Evolutionary conservation across 2,797 vertebrate genomes (phyloP), one percentile per base, ranked within the genome.

Genomic region (Myoxocephalus aenaeus): DNA sequence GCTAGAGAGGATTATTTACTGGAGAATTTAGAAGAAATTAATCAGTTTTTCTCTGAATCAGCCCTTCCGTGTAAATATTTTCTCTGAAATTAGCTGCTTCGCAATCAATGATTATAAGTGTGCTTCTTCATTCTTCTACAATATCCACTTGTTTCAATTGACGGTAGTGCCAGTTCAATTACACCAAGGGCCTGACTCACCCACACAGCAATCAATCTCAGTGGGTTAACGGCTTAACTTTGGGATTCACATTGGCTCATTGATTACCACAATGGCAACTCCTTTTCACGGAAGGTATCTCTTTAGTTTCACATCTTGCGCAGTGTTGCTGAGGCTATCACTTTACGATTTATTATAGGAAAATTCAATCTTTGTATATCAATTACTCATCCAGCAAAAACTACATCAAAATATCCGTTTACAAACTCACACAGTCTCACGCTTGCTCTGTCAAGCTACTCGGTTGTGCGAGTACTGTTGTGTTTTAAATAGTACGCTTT

Each of bases 171-270:
- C 34, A 57, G 8, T 75, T 75, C 25, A 36, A 48, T 50, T 73
- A 76, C 70, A 87, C 62, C 56, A 46, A 57, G 25, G 20, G 44
- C 48, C 53, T 40, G 57, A 75, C 74, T 77, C 48, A 66, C 32
- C 59, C 70, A 66, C 14, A 42, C 65, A 58, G 57, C 22, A 58
- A 29, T 75, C 22, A 58, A 29, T 75, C 22, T n/a, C 59, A 48
- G 20, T 14, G 29, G 34, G 42, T 72, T 73, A 66, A 51, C 32
- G 27, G 18, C 70, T 13, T 46, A 29, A 75, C 63, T 72, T 46
- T 65, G 38, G 48, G 66, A 84, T 73, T 79, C 50, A 79, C 57
- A 54, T 25, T 68, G 57, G 70, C 67, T 71, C 54, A 46, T 66
- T 62, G 22, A 79, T 82, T 70, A n/a, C 29, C 46, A 65, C 50